Conservation (phyloP, 2,888 invertebrate genomes). For the Leptopterna dolabrata region DNA sequence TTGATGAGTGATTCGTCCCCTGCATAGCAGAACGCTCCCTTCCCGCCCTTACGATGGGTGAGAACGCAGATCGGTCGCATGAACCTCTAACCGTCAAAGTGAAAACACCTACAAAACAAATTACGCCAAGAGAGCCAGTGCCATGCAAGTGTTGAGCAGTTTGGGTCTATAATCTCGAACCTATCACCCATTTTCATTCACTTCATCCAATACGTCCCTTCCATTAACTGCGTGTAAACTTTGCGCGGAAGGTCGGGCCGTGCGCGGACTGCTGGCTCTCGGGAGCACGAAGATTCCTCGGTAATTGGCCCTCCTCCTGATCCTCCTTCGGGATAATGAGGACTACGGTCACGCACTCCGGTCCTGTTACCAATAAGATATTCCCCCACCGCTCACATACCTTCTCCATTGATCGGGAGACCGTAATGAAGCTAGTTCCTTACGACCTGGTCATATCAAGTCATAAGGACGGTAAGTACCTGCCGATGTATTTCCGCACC, state of each 20-base stretch:
- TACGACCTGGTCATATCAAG: too few relatives aligned
- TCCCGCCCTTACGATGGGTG: too few relatives aligned
- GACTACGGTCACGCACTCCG: constrained; percentile 23
- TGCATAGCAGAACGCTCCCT: too few relatives aligned
- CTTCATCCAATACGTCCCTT: background rate
- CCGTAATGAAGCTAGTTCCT: too few relatives aligned
- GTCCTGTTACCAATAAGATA: constrained; percentile 25
- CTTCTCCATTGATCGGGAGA: background rate
- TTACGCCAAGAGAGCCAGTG: too few relatives aligned
- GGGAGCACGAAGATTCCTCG: constrained; percentile 11
- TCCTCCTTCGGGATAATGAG: background rate
- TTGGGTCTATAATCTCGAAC: background rate
- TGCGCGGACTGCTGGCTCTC: background rate
- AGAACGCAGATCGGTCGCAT: too few relatives aligned
- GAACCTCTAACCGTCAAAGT: too few relatives aligned
- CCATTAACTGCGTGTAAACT: constrained; percentile 10
- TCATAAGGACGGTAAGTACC: too few relatives aligned
- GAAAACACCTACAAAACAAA: too few relatives aligned
- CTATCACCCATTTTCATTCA: background rate
- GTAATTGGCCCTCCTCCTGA: background rate
- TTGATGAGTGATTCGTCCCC: too few relatives aligned
- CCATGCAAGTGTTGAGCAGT: background rate
- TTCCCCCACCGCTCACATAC: background rate
- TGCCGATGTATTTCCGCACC: too few relatives aligned
- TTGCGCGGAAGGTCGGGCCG: background rate